Percentiles rank a stretch among this genome's conserved stretches.
phyloP scores from a whole-genome alignment of 2,113 vertebrate species.

The Passer montanus region DNA sequence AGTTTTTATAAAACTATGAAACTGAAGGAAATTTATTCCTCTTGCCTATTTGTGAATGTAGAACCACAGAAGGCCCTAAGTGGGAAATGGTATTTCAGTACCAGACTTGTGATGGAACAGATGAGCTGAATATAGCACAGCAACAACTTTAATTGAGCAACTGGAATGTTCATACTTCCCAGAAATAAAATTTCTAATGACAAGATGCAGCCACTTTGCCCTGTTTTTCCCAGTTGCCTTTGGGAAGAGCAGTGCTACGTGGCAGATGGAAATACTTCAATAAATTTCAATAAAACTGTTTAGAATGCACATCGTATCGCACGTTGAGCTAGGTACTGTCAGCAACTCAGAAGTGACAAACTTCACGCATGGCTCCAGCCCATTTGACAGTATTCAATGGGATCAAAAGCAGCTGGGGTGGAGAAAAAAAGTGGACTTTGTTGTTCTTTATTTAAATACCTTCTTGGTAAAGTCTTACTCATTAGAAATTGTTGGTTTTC shows the following conservation, averaged over 20 bases:
- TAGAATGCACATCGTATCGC: neutral
- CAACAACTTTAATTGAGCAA: neutral
- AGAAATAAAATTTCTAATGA: neutral
- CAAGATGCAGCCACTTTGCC: neutral
- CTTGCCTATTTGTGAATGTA: neutral
- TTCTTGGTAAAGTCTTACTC: neutral
- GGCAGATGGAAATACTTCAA: neutral
- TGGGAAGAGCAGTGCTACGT: neutral
- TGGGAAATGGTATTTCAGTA: neutral
- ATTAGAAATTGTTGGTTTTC: constrained; percentile 32
- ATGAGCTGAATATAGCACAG: neutral
- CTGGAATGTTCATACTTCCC: neutral
- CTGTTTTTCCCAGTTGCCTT: neutral
- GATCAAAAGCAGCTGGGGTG: neutral
- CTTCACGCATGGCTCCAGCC: neutral
- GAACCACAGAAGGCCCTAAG: neutral
- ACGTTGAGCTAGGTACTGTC: neutral
- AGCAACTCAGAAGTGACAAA: neutral
- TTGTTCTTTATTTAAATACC: constrained; percentile 28
- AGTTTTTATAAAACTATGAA: neutral
- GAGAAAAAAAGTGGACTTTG: neutral
- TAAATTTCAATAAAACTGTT: neutral
- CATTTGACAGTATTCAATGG: neutral
- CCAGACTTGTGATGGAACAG: neutral
- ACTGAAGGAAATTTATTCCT: neutral